These are phyloP conservation scores for Octonoba sinensis DNA, from an alignment of 2,888 invertebrate genomes.

Conservation along the genomic window DNA sequence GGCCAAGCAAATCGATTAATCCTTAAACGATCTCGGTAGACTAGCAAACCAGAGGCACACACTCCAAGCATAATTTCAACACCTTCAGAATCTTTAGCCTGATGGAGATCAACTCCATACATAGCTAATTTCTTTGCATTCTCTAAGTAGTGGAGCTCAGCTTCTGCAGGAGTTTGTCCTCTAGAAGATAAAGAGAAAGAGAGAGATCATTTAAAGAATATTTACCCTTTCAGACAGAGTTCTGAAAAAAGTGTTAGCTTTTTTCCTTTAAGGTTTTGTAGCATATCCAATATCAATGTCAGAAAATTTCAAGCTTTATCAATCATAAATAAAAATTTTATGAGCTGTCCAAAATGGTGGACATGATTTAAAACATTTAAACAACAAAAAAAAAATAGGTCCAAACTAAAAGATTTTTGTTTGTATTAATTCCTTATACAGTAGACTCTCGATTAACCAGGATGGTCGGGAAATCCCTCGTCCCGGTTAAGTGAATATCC, in stretches of 20 bases:
- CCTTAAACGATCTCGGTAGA: slow-evolving; percentile 92
- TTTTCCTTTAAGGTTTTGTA: neutral
- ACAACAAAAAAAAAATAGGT: no score
- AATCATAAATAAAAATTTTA: no score
- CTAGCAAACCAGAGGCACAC: slow-evolving; percentile 93
- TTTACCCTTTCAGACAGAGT: no score
- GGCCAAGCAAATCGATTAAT: slow-evolving; percentile 99
- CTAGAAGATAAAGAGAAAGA: slow-evolving; percentile 73
- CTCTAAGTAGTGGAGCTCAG: slow-evolving; percentile 96
- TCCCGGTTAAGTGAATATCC: no score
- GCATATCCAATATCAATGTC: no score
- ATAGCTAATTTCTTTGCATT: slow-evolving; percentile 98
- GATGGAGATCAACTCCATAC: slow-evolving; percentile 98
- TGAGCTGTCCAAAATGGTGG: no score
- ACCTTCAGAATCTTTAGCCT: slow-evolving; percentile 95
- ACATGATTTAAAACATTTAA: no score
- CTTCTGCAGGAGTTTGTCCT: slow-evolving; percentile 97
- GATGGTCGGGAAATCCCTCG: no score
- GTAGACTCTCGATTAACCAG: no score
- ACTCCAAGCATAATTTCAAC: slow-evolving; percentile 97
- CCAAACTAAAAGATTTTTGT: no score
- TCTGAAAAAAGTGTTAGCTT: slow-evolving; percentile 1
- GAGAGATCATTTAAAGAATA: slow-evolving; percentile 7
- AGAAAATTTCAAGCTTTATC: no score
- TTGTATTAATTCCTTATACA: no score